Evolutionary conservation across 1,140 invertebrate genomes (phyloP), one percentile per base, ranked within the genome.

Genomic region (Prorops nasuta): DNA sequence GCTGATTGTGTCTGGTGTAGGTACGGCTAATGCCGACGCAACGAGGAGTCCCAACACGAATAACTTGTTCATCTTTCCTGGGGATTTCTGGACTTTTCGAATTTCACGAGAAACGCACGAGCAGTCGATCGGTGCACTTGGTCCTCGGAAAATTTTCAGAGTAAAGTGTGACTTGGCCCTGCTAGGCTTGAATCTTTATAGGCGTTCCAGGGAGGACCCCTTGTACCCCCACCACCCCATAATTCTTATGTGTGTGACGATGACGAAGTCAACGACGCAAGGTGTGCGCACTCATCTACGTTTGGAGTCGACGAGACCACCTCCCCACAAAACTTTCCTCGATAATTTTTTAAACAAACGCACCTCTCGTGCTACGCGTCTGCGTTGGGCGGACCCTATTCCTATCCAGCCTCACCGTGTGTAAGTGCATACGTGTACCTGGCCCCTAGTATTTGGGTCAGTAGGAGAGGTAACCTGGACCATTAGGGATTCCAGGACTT

Each of bases 321-420:
- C 51, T 39, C 63, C 57, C 56, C 51, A 31, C 17, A 36, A 20
- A 55, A 70, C 72, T 74, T 72, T 77, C 72, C 60, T 74, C 67
- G 70, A 67, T 74, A 75, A 72, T 78, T 78, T 73, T 76, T 78
- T 76, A 73, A 76, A 76, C 74, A 76, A 77, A 74, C 67, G 53
- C 21, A 20, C 19, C 37, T 34, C 45, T n/a, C 21, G 21, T 45
- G 42, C 41, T 15, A 50, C 41, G 45, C 18, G n/a, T 18, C 31
- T 34, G 17, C 49, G 18, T 49, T 66, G 64, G 67, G 58, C 57
- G 63, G 60, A 54, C 55, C 63, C 45, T 45, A 49, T n/a, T n/a
- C n/a, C n/a, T n/a, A n/a, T 28, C 3, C 7, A 6, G 18, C 31
- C 14, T 14, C 49, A 36, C 50, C 40, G 34, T 7, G 6, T 7